These are phyloP conservation scores for Lagorchestes hirsutus DNA, from an alignment of 2,797 vertebrate genomes.

Conservation along the genomic window DNA sequence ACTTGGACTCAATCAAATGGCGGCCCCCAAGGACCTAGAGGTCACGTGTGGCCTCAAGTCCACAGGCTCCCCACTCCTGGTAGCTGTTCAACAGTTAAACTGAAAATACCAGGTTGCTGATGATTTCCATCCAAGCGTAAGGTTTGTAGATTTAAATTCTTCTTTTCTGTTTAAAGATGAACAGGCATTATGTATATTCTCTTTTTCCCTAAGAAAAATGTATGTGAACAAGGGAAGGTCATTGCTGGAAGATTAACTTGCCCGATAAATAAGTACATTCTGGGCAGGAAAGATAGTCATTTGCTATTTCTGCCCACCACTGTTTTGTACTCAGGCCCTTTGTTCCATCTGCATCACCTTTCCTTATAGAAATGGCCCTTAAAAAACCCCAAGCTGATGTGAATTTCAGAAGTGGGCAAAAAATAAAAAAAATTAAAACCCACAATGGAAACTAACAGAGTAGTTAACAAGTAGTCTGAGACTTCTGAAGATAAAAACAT, in stretches of 20 bases:
- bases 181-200: neutral
- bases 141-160: neutral
- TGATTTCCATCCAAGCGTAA: neutral
- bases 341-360: neutral
- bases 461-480: neutral
- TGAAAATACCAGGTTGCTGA: neutral
- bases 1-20: too few relatives aligned
- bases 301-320: slow-evolving; percentile 9
- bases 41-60: too few relatives aligned
- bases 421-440: neutral
- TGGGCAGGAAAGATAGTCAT: neutral
- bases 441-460: neutral
- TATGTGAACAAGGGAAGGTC: neutral
- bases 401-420: slow-evolving; percentile 1
- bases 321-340: neutral
- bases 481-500: slow-evolving; percentile 10
- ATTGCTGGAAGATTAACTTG: neutral
- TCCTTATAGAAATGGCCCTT: neutral
- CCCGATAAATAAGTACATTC: neutral
- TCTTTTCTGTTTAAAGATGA: neutral
- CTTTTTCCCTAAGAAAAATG: neutral
- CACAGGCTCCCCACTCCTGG: too few relatives aligned
- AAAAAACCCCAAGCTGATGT: slow-evolving; percentile 5
- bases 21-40: too few relatives aligned
- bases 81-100: slow-evolving; percentile 15